Conservation (phyloP, 2,888 invertebrate genomes). For the Neuroscelio doddi region DNA sequence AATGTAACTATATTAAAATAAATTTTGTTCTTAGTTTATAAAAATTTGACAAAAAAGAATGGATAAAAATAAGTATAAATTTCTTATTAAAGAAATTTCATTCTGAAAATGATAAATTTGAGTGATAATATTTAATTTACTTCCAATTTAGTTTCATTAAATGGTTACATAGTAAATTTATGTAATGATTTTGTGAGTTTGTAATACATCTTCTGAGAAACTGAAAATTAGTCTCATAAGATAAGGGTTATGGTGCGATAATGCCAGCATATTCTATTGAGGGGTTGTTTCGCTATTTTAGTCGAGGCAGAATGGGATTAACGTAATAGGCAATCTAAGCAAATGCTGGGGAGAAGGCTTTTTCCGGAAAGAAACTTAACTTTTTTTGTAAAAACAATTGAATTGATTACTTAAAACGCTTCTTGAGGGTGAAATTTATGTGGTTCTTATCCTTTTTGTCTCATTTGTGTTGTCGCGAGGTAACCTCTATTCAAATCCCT, state of each 20-base stretch:
- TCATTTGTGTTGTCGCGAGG: constrained; percentile 28
- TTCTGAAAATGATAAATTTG: too few relatives aligned
- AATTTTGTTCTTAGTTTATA: too few relatives aligned
- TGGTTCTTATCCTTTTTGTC: constrained; percentile 28
- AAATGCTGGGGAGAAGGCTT: constrained; percentile 27
- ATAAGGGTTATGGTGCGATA: constrained; percentile 15
- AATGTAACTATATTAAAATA: too few relatives aligned
- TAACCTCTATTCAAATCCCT: constrained; percentile 29
- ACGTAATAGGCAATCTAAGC: constrained; percentile 42
- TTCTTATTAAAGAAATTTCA: too few relatives aligned
- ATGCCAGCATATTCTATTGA: constrained; percentile 36
- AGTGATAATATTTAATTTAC: too few relatives aligned
- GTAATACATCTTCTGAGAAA: too few relatives aligned
- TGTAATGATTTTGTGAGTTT: too few relatives aligned
- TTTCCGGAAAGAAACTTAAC: constrained; percentile 11
- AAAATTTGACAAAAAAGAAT: too few relatives aligned
- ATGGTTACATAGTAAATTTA: too few relatives aligned
- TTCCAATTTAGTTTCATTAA: too few relatives aligned
- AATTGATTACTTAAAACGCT: constrained; percentile 41
- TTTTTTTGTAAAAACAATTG: constrained; percentile 38
- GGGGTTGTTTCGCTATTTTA: constrained; percentile 33
- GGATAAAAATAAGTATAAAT: too few relatives aligned
- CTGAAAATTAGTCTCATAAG: too few relatives aligned
- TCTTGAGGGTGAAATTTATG: constrained; percentile 32
- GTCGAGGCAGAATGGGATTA: constrained; percentile 34